A percentile compares a stretch with the other conserved stretches of the same genome.
phyloP scores from a whole-genome alignment of 2,797 vertebrate genomes.

The Enteromius afrohamiltoni region DNA sequence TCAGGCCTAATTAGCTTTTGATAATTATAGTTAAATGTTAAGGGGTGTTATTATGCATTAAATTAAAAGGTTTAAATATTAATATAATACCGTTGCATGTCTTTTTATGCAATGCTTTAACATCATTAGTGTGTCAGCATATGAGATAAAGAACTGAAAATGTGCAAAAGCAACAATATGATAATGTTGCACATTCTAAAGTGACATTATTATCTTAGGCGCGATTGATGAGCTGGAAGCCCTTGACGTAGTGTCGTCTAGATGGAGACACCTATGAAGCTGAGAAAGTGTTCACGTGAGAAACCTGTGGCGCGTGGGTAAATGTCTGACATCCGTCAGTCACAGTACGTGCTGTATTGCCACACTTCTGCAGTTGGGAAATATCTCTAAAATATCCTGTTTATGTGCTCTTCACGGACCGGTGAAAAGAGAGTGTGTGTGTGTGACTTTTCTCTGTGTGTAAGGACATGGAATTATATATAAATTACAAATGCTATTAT shows the following conservation, averaged over 20 bases:
- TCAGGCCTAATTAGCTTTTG: not conserved
- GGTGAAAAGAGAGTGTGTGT: not conserved
- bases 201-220: not conserved
- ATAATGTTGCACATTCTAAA: not conserved
- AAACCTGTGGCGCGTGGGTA: not conserved
- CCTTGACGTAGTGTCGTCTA: not conserved
- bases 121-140: no score
- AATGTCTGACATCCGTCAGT: not conserved
- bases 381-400: not conserved
- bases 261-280: not conserved
- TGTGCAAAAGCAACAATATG: not conserved
- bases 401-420: not conserved
- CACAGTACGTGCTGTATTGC: not conserved
- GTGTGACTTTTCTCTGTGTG: not conserved
- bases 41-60: not conserved
- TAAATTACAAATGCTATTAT: no score
- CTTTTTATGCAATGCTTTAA: not conserved
- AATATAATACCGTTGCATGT: not conserved
- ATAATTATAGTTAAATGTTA: not conserved
- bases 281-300: not conserved
- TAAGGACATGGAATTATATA: conserved; percentile 1
- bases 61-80: not conserved
- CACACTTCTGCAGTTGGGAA: not conserved
- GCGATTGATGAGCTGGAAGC: not conserved
- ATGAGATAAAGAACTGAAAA: not conserved